Evolutionary conservation across 2,797 vertebrate species (phyloP).

Genomic region (Knipowitschia caucasica): DNA sequence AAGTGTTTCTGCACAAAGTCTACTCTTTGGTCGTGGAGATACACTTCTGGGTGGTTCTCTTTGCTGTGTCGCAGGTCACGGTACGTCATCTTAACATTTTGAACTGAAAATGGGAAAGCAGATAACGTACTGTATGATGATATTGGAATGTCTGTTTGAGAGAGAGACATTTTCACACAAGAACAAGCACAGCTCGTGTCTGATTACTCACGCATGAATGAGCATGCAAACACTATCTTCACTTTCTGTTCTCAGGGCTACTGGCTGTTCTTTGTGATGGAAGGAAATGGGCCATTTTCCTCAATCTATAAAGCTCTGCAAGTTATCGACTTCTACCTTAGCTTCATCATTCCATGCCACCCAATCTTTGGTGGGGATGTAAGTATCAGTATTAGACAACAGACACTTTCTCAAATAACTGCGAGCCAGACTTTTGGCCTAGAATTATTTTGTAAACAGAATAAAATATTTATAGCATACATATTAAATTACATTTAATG

Average conservation of each 20-base stretch:
- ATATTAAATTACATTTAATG: too few relatives aligned
- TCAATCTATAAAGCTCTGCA: slow-evolving; percentile 85
- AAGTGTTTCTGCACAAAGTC: slow-evolving; percentile 59
- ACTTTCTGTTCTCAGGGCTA: slow-evolving; percentile 79
- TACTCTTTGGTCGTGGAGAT: slow-evolving; percentile 58
- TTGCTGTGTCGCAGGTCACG: slow-evolving; percentile 69
- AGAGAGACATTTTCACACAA: slow-evolving; percentile 24
- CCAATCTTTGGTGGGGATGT: slow-evolving; percentile 68
- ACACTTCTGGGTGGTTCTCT: slow-evolving; percentile 67
- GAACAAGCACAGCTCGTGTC: slow-evolving; percentile 13
- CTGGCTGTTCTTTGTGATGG: slow-evolving; percentile 84
- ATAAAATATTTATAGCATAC: too few relatives aligned
- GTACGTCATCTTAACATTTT: slow-evolving; percentile 46
- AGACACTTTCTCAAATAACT: too few relatives aligned
- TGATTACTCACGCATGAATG: slow-evolving; percentile 32
- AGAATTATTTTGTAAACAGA: too few relatives aligned
- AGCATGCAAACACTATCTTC: slow-evolving; percentile 18
- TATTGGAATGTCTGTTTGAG: not conserved
- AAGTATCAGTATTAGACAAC: slow-evolving; percentile 33
- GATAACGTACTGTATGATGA: not conserved
- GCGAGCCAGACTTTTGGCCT: too few relatives aligned
- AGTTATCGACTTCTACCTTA: slow-evolving; percentile 74
- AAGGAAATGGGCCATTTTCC: slow-evolving; percentile 81
- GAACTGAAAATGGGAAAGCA: not conserved
- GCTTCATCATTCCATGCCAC: slow-evolving; percentile 61